phyloP scores from a whole-genome alignment of 1,140 invertebrate genomes.

The Dendroctonus valens region DNA sequence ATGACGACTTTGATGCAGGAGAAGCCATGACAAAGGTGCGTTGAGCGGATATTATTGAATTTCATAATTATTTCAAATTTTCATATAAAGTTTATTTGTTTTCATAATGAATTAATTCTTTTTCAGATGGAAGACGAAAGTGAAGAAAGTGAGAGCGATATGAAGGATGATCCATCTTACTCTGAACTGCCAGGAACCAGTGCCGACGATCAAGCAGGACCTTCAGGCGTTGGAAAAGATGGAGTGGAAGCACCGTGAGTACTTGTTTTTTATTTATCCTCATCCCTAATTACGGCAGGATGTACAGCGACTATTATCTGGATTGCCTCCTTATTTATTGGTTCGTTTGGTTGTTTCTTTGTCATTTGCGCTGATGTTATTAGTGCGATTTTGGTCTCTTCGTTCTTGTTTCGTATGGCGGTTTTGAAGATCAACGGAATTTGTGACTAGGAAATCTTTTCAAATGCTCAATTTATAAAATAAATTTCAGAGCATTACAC shows the following conservation, averaged over 20 bases:
- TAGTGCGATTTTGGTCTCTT: no score
- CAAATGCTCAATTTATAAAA: no score
- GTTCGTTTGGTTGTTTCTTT: background rate
- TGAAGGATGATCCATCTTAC: slow-evolving; percentile 50
- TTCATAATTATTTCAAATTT: background rate
- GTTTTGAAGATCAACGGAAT: no score
- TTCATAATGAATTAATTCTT: slow-evolving; percentile 6
- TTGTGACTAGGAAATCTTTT: no score
- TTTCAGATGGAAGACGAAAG: slow-evolving; percentile 44
- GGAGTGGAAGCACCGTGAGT: slow-evolving; percentile 60
- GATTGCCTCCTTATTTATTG: slow-evolving; percentile 17
- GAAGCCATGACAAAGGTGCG: slow-evolving; percentile 37
- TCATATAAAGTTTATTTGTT: background rate
- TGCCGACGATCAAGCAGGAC: slow-evolving; percentile 55
- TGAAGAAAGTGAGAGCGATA: slow-evolving; percentile 39
- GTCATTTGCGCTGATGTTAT: no score
- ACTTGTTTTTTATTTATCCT: slow-evolving; percentile 41
- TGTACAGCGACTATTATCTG: slow-evolving; percentile 22
- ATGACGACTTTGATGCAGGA: slow-evolving; percentile 30
- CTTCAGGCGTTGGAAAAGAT: slow-evolving; percentile 56
- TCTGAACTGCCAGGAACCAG: slow-evolving; percentile 54
- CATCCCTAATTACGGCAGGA: slow-evolving; percentile 27
- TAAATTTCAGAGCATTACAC: no score
- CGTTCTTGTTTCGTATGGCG: no score
- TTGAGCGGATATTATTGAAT: background rate